These are phyloP conservation scores for Tridacna gigas DNA, from an alignment of 2,888 invertebrate species.

Conservation along the genomic window DNA sequence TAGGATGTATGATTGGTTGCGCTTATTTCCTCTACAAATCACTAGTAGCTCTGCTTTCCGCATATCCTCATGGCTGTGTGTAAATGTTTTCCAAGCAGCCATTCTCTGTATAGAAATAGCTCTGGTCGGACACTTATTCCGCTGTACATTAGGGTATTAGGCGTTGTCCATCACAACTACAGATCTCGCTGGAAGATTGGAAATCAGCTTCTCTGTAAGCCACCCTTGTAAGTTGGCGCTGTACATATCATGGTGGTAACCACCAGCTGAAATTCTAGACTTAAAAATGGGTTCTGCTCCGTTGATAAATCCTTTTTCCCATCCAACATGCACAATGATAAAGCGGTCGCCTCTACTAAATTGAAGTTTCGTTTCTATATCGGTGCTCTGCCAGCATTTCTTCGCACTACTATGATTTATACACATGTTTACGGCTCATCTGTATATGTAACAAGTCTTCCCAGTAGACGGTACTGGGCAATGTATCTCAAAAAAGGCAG, in stretches of 20 bases:
- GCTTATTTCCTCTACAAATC: too few relatives aligned
- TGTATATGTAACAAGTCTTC: too few relatives aligned
- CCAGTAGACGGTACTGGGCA: too few relatives aligned
- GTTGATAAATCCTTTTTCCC: slow-evolving; percentile 4
- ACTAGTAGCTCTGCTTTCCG: too few relatives aligned
- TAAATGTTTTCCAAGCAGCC: too few relatives aligned
- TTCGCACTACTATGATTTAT: too few relatives aligned
- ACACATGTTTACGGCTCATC: too few relatives aligned
- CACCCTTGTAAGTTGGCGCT: slow-evolving; percentile 30
- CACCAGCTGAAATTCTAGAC: slow-evolving; percentile 30
- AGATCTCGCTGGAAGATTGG: slow-evolving; percentile 17
- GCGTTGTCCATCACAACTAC: slow-evolving; percentile 37
- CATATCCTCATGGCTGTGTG: too few relatives aligned
- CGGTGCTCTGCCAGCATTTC: slow-evolving; percentile 23
- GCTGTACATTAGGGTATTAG: slow-evolving; percentile 32
- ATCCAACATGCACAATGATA: slow-evolving; percentile 39
- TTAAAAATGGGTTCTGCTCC: slow-evolving; percentile 27
- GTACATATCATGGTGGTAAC: slow-evolving; percentile 52
- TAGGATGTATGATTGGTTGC: too few relatives aligned
- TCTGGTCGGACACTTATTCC: slow-evolving; percentile 40
- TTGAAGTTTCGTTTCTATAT: slow-evolving; percentile 1
- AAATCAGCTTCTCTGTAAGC: slow-evolving; percentile 29
- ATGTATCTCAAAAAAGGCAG: too few relatives aligned
- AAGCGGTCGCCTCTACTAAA: slow-evolving; percentile 15
- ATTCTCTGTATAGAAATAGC: too few relatives aligned